These are phyloP conservation scores for Pangasius mekongensis DNA, from an alignment of 2,797 vertebrate genomes.

Conservation along the genomic window DNA sequence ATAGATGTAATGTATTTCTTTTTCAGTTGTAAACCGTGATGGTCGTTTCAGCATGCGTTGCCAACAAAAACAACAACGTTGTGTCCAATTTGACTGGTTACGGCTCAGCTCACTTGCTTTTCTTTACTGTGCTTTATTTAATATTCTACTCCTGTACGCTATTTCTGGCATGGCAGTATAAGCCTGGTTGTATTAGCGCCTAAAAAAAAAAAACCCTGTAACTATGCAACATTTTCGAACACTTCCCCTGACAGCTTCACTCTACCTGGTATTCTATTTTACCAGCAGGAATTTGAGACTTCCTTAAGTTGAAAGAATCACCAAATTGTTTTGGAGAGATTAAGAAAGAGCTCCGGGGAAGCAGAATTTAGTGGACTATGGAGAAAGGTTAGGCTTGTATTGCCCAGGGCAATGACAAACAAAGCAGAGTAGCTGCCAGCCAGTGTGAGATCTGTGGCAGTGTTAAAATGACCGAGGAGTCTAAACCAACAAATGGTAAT, in stretches of 20 bases:
- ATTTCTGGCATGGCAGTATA: slow-evolving; percentile 1
- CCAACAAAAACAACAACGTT: background rate
- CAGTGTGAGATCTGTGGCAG: slow-evolving; percentile 2
- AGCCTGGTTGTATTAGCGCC: background rate
- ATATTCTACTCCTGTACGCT: background rate
- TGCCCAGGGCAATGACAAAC: slow-evolving; percentile 15
- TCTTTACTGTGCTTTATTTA: slow-evolving; percentile 2
- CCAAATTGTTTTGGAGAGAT: background rate
- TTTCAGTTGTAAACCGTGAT: background rate
- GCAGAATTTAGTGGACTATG: background rate
- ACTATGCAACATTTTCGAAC: background rate
- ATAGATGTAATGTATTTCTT: background rate
- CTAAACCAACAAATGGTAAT: slow-evolving; percentile 30
- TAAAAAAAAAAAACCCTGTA: no score
- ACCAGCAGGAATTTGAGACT: background rate
- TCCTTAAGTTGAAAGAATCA: background rate
- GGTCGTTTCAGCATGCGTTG: background rate
- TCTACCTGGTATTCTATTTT: background rate
- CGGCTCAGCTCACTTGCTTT: background rate
- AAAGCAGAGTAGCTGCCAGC: slow-evolving; percentile 17
- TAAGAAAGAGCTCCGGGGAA: background rate
- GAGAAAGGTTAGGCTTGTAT: slow-evolving; percentile 29
- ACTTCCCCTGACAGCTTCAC: background rate
- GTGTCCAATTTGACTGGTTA: background rate
- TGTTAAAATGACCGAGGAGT: slow-evolving; percentile 25